Evolutionary conservation across 2,797 vertebrate species (phyloP).

Genomic region (Eurystomus glaucurus): DNA sequence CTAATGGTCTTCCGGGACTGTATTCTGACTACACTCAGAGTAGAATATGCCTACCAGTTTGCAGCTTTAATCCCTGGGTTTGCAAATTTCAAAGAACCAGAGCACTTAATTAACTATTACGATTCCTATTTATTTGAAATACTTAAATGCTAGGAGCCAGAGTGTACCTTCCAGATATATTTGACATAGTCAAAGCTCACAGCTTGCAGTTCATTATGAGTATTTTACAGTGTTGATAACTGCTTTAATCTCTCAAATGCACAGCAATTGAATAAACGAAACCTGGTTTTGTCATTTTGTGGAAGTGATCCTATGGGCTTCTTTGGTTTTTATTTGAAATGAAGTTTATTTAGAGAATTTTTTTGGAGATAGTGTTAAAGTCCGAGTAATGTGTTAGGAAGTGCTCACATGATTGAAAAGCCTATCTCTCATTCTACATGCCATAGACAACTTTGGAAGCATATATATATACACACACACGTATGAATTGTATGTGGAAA

Average conservation of each 20-base stretch:
- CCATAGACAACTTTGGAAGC: not conserved
- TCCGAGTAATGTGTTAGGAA: not conserved
- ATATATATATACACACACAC: not conserved
- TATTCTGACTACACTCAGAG: not conserved
- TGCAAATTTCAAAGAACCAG: not conserved
- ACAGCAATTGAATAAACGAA: not conserved
- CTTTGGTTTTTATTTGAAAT: not conserved
- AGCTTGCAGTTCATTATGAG: not conserved
- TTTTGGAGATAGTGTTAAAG: not conserved
- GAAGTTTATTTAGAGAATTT: not conserved
- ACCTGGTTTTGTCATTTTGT: not conserved
- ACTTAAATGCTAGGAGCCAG: not conserved
- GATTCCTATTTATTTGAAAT: not conserved
- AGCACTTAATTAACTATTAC: conserved; percentile 32
- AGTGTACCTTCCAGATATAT: not conserved
- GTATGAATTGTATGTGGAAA: not conserved
- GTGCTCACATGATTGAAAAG: not conserved
- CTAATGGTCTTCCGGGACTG: not conserved
- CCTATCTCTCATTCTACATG: not conserved
- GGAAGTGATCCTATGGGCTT: not conserved
- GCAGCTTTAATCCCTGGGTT: not conserved
- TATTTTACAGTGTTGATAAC: not conserved
- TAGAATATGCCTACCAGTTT: not conserved
- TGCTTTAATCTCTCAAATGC: not conserved
- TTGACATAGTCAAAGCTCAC: not conserved